These are phyloP conservation scores for Nemopilema nomurai DNA, from an alignment of 30 jellyfish, hydroid and myxozoan genomes.

Conservation along the genomic window DNA sequence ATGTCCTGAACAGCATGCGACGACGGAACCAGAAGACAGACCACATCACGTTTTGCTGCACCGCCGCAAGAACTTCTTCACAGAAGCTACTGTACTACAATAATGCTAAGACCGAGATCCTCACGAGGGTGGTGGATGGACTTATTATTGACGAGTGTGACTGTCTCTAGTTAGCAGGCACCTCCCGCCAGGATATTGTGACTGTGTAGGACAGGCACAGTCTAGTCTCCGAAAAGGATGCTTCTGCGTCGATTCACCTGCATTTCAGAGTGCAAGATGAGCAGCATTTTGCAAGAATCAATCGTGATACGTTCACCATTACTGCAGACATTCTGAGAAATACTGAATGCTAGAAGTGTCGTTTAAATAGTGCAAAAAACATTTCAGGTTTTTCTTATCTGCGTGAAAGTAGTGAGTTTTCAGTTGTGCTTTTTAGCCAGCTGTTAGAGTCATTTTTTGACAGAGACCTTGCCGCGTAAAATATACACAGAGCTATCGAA, in stretches of 20 bases:
- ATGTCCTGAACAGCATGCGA: constrained; percentile 43
- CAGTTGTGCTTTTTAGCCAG: too few relatives aligned
- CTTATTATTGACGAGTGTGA: constrained; percentile 54
- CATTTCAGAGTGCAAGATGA: not conserved
- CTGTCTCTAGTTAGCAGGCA: constrained; percentile 29
- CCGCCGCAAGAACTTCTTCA: constrained; percentile 51
- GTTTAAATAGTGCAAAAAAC: too few relatives aligned
- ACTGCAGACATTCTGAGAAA: too few relatives aligned
- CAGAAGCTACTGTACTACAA: constrained; percentile 56
- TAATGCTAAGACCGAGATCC: constrained; percentile 42
- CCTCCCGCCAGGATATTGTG: not conserved
- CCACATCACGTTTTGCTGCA: constrained; percentile 61
- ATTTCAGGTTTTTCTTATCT: too few relatives aligned
- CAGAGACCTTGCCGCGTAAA: too few relatives aligned
- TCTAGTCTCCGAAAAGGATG: too few relatives aligned
- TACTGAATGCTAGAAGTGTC: too few relatives aligned
- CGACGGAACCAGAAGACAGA: constrained; percentile 14
- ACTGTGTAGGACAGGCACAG: not conserved
- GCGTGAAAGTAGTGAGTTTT: too few relatives aligned
- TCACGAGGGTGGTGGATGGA: constrained; percentile 27
- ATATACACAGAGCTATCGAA: too few relatives aligned
- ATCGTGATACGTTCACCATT: not conserved
- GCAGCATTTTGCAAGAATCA: not conserved
- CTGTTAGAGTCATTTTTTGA: too few relatives aligned
- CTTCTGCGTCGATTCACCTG: not conserved